Conservation (phyloP, 2,113 vertebrate species). For the Lonchura striata region DNA sequence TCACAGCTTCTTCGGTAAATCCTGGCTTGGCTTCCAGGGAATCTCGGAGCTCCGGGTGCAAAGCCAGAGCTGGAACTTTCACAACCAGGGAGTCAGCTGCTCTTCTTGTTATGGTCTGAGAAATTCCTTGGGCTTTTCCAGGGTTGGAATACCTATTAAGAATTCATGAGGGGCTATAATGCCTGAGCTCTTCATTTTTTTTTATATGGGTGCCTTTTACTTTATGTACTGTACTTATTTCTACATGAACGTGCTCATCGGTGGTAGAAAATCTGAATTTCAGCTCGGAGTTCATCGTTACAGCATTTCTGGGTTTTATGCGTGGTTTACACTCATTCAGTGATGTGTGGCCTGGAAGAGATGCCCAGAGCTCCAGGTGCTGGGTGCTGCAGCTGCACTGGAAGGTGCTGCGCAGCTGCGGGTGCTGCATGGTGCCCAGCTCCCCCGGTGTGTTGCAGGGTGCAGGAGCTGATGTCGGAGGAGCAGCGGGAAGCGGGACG, state of each 20-base stretch:
- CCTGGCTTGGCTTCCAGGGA: not conserved
- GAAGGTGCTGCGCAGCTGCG: not conserved
- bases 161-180: not conserved
- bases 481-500: conserved; percentile 92
- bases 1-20: not conserved
- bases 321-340: accelerated
- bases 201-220: not conserved
- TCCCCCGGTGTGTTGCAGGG: conserved; percentile 64
- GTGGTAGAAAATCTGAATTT: not conserved
- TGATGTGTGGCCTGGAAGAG: not conserved
- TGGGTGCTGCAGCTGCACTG: accelerated
- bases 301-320: not conserved
- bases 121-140: not conserved
- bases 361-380: not conserved
- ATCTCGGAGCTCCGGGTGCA: not conserved
- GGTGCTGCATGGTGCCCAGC: accelerated
- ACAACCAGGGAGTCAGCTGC: not conserved
- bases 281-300: not conserved
- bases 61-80: not conserved
- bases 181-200: not conserved
- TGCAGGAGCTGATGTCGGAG: conserved; percentile 91
- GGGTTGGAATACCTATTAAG: not conserved
- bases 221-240: not conserved
- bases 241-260: not conserved
- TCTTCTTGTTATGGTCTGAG: not conserved